A percentile compares a stretch with the other conserved stretches of the same genome.
These are phyloP conservation scores for Oreonectes daqikongensis DNA, from an alignment of 2,797 vertebrate species.

Conservation along the genomic window DNA sequence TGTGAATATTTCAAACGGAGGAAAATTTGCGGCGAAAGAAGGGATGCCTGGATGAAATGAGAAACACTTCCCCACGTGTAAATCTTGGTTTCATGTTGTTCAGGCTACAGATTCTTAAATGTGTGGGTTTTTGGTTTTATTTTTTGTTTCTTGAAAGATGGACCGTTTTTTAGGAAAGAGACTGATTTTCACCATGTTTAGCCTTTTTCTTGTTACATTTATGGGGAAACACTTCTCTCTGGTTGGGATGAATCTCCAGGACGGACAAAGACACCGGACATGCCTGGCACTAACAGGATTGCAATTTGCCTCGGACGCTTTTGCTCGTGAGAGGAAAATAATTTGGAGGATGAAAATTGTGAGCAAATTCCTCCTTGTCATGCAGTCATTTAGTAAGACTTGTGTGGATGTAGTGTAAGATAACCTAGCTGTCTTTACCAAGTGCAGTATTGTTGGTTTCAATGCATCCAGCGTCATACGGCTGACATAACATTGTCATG, in stretches of 20 bases:
- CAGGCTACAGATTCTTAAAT: slow-evolving; percentile 6
- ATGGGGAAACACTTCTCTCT: slow-evolving; percentile 35
- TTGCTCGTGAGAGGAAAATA: background rate
- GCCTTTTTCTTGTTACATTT: slow-evolving; percentile 27
- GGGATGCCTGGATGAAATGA: slow-evolving; percentile 19
- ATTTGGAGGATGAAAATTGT: background rate
- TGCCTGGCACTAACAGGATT: slow-evolving; percentile 7
- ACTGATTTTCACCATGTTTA: slow-evolving; percentile 35
- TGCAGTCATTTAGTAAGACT: slow-evolving; percentile 36
- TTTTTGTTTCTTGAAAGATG: background rate
- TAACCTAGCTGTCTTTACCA: slow-evolving; percentile 45
- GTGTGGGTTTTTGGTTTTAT: background rate
- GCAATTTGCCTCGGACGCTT: background rate
- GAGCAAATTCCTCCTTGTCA: slow-evolving; percentile 37
- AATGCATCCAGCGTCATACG: slow-evolving; percentile 36
- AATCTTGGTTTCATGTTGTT: background rate
- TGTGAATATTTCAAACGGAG: slow-evolving; percentile 46
- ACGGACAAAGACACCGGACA: slow-evolving; percentile 1
- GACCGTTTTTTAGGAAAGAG: background rate
- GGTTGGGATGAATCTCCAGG: slow-evolving; percentile 5
- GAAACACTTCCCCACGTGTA: slow-evolving; percentile 26
- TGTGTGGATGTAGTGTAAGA: slow-evolving; percentile 47
- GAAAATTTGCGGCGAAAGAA: slow-evolving; percentile 25
- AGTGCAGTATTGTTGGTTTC: slow-evolving; percentile 43
- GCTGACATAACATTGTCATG: slow-evolving; percentile 14